Percentiles rank a stretch among this genome's conserved stretches.
Conservation (phyloP, 2,797 vertebrate species). For the Parauchenoglanis punctatus region DNA sequence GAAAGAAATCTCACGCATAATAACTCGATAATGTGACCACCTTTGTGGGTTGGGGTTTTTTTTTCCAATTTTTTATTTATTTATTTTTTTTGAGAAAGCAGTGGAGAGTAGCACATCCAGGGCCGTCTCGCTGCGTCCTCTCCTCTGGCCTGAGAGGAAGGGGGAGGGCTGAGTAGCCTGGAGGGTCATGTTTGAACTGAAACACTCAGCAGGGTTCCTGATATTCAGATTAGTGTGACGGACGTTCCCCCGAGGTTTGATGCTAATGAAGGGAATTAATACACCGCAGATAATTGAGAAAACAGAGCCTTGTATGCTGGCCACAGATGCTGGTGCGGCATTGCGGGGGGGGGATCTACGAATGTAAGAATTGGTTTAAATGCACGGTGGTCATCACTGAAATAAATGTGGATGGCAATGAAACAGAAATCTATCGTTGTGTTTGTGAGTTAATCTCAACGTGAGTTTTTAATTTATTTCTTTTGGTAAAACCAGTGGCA, state of each 20-base stretch:
- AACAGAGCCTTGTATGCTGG: slow-evolving; percentile 15
- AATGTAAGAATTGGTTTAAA: background rate
- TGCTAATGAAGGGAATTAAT: slow-evolving; percentile 60
- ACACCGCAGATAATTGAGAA: slow-evolving; percentile 54
- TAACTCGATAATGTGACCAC: background rate
- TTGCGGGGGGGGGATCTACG: background rate
- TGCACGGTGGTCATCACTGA: background rate
- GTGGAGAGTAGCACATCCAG: slow-evolving; percentile 25
- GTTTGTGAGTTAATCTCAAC: background rate
- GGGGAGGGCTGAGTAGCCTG: slow-evolving; percentile 42
- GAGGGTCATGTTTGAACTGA: slow-evolving; percentile 71
- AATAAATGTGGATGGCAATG: background rate
- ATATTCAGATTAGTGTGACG: slow-evolving; percentile 72
- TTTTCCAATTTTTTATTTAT: background rate
- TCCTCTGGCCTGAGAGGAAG: slow-evolving; percentile 27
- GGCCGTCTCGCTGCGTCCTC: background rate
- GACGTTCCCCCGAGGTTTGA: slow-evolving; percentile 57
- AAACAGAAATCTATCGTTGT: background rate
- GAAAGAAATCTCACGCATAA: background rate
- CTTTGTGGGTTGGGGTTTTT: background rate
- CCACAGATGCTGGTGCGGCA: background rate
- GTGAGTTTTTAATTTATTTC: no score
- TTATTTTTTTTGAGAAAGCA: slow-evolving; percentile 1
- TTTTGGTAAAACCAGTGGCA: no score
- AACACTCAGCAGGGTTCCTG: slow-evolving; percentile 65